phyloP scores from a whole-genome alignment of 2,113 vertebrate species.

The Scomber colias region DNA sequence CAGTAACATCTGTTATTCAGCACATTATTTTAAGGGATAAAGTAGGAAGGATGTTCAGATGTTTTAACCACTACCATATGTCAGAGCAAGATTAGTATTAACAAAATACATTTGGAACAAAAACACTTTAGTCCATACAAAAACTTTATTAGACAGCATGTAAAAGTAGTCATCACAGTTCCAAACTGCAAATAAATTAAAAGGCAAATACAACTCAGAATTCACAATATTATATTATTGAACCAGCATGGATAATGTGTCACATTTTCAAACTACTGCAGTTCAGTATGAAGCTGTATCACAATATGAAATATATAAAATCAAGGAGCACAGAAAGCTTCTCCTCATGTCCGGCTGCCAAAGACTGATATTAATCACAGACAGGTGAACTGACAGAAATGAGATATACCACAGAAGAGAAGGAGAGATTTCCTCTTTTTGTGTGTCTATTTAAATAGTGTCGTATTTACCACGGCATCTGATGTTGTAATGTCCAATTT shows the following conservation, averaged over 20 bases:
- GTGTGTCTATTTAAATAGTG: conserved; percentile 4
- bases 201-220: conserved; percentile 66
- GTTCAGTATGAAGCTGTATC: conserved; percentile 18
- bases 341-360: conserved; percentile 2
- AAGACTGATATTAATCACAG: background rate
- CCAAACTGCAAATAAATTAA: conserved; percentile 79
- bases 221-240: conserved; percentile 45
- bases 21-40: too few species aligned
- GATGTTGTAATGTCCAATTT: conserved; percentile 10
- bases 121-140: conserved; percentile 42
- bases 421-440: background rate
- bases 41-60: background rate
- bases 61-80: background rate
- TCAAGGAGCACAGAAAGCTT: background rate
- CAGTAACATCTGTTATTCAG: too few species aligned
- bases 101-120: background rate
- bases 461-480: background rate
- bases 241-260: conserved; percentile 18
- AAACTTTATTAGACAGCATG: conserved; percentile 77
- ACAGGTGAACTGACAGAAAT: conserved; percentile 6
- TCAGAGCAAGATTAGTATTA: background rate
- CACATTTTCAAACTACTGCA: conserved; percentile 32
- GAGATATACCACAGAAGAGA: conserved; percentile 4
- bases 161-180: conserved; percentile 65
- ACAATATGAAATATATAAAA: conserved; percentile 25